These are phyloP conservation scores for Stratiolaelaps scimitus DNA, from an alignment of 1,140 invertebrate genomes.

Conservation along the genomic window DNA sequence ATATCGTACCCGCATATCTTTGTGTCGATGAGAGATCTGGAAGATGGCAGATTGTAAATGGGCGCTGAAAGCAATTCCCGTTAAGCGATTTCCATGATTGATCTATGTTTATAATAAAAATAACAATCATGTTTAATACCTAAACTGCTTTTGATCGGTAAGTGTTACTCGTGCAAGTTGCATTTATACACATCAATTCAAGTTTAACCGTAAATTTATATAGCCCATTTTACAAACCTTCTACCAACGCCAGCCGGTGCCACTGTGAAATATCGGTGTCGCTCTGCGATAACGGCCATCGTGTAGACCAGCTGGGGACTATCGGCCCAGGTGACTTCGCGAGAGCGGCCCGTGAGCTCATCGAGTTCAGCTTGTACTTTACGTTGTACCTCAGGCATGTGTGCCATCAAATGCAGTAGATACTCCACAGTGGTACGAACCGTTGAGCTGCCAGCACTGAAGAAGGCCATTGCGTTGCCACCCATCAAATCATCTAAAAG, in stretches of 20 bases:
- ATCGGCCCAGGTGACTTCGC: slow-evolving; percentile 34
- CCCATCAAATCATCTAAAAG: slow-evolving; percentile 32
- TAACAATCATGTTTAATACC: too few relatives aligned
- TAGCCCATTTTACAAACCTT: background rate
- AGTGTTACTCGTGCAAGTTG: too few relatives aligned
- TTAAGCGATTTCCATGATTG: too few relatives aligned
- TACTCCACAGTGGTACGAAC: slow-evolving; percentile 34
- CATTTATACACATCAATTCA: too few relatives aligned
- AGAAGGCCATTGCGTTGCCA: slow-evolving; percentile 33
- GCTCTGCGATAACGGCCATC: slow-evolving; percentile 31
- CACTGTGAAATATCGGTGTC: slow-evolving; percentile 25
- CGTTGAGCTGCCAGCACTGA: slow-evolving; percentile 38
- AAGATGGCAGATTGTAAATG: slow-evolving; percentile 18
- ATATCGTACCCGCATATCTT: too few relatives aligned
- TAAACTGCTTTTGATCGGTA: too few relatives aligned
- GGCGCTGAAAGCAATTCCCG: too few relatives aligned
- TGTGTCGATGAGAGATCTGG: slow-evolving; percentile 32
- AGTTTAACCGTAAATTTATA: too few relatives aligned
- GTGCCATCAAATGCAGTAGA: slow-evolving; percentile 33
- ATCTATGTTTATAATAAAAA: too few relatives aligned
- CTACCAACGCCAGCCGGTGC: background rate
- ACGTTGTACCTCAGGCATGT: slow-evolving; percentile 36
- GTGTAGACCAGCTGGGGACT: slow-evolving; percentile 35
- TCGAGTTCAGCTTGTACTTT: slow-evolving; percentile 40
- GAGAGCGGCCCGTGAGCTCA: slow-evolving; percentile 35